Evolutionary conservation across 2,113 vertebrate genomes (phyloP).

Genomic region (Illadopsis cleaveri): DNA sequence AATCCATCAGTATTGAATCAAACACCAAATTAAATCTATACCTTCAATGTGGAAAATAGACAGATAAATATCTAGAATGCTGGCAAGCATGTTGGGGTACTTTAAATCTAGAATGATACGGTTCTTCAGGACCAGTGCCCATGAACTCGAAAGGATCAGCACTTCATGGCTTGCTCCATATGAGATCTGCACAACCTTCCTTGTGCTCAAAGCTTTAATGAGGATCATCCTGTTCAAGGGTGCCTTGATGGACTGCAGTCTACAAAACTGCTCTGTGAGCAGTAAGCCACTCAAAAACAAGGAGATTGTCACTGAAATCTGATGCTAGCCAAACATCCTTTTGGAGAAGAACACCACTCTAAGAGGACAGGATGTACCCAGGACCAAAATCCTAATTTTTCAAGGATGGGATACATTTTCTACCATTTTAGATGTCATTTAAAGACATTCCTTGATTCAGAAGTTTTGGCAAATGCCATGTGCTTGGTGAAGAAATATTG

Average conservation of each 20-base stretch:
- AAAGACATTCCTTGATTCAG: background rate
- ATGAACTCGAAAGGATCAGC: background rate
- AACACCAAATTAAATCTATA: background rate
- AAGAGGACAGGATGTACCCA: background rate
- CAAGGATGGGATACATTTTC: background rate
- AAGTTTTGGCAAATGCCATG: background rate
- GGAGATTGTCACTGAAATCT: background rate
- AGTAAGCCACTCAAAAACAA: background rate
- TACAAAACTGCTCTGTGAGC: background rate
- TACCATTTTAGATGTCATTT: background rate
- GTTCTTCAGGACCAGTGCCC: background rate
- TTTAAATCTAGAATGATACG: background rate
- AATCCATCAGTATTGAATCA: background rate
- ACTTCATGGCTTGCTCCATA: background rate
- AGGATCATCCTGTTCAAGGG: background rate
- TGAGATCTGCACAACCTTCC: background rate
- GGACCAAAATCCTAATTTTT: background rate
- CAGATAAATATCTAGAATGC: background rate
- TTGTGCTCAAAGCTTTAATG: background rate
- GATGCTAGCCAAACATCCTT: background rate
- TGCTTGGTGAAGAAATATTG: background rate
- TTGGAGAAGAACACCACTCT: background rate
- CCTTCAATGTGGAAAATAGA: background rate
- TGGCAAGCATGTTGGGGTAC: background rate
- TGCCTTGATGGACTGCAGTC: accelerated